Conservation (phyloP, 2,888 invertebrate species). For the Drosophila phalerata region DNA sequence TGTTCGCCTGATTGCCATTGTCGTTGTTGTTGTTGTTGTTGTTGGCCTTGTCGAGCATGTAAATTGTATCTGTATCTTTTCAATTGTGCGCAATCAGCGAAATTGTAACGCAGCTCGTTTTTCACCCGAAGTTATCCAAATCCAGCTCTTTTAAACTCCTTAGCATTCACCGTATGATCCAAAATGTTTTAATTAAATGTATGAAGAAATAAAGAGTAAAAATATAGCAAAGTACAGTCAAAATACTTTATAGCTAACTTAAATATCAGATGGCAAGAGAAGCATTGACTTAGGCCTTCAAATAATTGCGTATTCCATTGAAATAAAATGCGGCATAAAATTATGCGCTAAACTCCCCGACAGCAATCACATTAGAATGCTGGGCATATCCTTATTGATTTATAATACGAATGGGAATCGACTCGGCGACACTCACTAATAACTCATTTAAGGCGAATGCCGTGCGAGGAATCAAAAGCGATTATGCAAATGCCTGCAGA, state of each 20-base stretch:
- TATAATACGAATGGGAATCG: constrained; percentile 80
- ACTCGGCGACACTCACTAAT: constrained; percentile 76
- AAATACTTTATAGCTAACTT: too few species aligned
- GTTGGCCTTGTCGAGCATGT: constrained; percentile 51
- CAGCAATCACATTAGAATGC: constrained; percentile 76
- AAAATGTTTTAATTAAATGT: constrained; percentile 83
- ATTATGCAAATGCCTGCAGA: constrained; percentile 79
- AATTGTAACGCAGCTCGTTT: constrained; percentile 77
- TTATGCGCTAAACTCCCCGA: constrained; percentile 55
- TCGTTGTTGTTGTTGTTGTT: constrained; percentile 30
- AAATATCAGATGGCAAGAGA: too few species aligned
- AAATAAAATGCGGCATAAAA: constrained; percentile 60
- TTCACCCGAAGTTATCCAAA: constrained; percentile 33
- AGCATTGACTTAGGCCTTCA: too few species aligned
- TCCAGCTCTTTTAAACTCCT: constrained; percentile 21
- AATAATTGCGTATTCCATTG: constrained; percentile 50
- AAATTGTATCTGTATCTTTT: constrained; percentile 72
- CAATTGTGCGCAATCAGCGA: constrained; percentile 79
- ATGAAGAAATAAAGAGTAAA: constrained; percentile 5
- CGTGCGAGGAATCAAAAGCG: constrained; percentile 82
- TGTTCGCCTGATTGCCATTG: constrained; percentile 68
- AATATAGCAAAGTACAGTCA: background rate
- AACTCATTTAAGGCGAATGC: constrained; percentile 82
- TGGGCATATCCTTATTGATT: constrained; percentile 80
- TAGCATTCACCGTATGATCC: background rate